Percentiles rank a stretch among this genome's conserved stretches.
Evolutionary conservation across 2,888 invertebrate genomes (phyloP).

Genomic region (Pardosa pseudoannulata): DNA sequence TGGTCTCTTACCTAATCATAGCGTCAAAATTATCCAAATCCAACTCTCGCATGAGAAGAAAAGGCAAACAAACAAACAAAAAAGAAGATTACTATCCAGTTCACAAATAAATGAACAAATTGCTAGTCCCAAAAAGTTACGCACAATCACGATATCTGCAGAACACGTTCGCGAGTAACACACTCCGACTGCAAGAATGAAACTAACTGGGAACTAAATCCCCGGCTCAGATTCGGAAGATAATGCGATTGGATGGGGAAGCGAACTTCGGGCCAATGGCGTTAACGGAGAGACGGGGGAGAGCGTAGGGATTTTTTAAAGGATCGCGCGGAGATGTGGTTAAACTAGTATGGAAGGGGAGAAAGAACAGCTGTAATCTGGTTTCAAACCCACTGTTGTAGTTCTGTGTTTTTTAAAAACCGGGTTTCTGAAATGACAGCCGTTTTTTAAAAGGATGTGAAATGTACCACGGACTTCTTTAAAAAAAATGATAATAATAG

Average conservation of each 20-base stretch:
- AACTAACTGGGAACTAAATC: background rate
- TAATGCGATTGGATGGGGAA: background rate
- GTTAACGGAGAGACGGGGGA: background rate
- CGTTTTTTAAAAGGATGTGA: background rate
- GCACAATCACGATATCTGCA: too few relatives aligned
- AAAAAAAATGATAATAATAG: too few relatives aligned
- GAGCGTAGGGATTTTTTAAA: background rate
- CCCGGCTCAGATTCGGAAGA: background rate
- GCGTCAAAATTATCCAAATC: too few relatives aligned
- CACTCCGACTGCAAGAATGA: background rate
- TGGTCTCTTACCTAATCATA: too few relatives aligned
- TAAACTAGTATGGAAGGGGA: background rate
- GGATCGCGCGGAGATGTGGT: background rate
- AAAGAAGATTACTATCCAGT: too few relatives aligned
- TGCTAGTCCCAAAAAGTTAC: too few relatives aligned
- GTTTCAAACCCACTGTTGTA: background rate
- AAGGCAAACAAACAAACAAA: too few relatives aligned
- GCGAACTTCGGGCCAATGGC: background rate
- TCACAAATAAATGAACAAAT: too few relatives aligned
- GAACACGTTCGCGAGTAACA: too few relatives aligned
- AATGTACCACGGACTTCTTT: too few relatives aligned
- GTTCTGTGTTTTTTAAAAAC: background rate
- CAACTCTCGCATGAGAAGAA: too few relatives aligned
- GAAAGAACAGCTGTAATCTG: slow-evolving; percentile 10
- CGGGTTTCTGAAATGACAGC: slow-evolving; percentile 2